Base-by-base conservation (phyloP, 2,888 invertebrate genomes). In the Nipponacmea schrenckii region DNA sequence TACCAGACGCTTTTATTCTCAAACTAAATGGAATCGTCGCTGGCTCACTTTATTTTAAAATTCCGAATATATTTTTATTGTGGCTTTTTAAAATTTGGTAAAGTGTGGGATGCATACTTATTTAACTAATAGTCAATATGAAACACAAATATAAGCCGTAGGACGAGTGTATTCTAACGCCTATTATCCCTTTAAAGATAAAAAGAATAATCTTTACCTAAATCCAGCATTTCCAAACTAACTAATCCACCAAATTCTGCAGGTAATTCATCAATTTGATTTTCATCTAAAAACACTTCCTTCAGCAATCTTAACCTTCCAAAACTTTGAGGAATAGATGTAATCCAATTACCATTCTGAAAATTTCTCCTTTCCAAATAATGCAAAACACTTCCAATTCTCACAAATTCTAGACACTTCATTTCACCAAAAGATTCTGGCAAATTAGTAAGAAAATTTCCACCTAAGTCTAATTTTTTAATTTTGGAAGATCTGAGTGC, bases 311-410 rank as follows among this genome's bases (percentile, higher is more conserved):
- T 68, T 67, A 87, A 75, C 31, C 73, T 63, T 68, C 82, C 75
- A 69, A 86, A 79, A 69, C 77, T 80, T 10, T 72, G 70, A 12
- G 87, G 87, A 27, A 87, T 70, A 14, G 72, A 70, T 8, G 71
- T 63, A 8, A 87, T 62, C 84, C 84, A 85, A 75, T 87, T 87
- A 8, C 87, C 87, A 77, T 85, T 87, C 69, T 83, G 84, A 71
- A 83, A 84, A 63, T 83, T 81, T 14, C 81, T 71, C 56, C 85
- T 69, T 73, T 86, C 86, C 8, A 85, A 67, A 71, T 86, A 86
- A 62, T 78, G 81, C 39, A 86, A 81, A 39, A 80, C 79, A 78
- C 85, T 84, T 14, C 86, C 86, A 27, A 84, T 68, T 65, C 84
- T 80, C 39, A 85, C 65, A 44, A 69, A 78, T 73, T 85, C 83